Evolutionary conservation across 2,888 invertebrate genomes (phyloP), one percentile per base, ranked within the genome.

Genomic region (Epirrita christyi): DNA sequence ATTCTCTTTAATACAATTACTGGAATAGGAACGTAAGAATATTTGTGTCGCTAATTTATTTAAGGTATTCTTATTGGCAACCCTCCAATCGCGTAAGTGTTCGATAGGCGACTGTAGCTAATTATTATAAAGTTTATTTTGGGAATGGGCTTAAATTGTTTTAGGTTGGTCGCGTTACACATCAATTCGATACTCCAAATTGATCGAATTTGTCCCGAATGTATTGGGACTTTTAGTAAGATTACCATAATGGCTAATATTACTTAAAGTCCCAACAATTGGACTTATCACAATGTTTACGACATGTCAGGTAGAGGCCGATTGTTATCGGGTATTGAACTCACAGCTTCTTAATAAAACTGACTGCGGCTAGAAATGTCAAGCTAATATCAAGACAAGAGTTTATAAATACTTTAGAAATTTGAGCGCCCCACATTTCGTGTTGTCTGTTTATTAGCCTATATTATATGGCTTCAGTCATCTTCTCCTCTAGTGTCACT

Each of bases 111-210:
- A 63, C 59, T 52, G 55, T 44, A 42, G 57, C 55, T 58, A 60
- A 67, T 58, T 59, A 62, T 38, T 57, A 55, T 58, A 54, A 56
- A 52, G 57, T 54, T 51, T 63, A 61, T 58, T 57, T 58, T 63
- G 5, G 48, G 57, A 44, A 50, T 36, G 29, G 21, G 38, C 55
- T 42, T 45, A 60, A 55, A 55, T 55, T 15, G 43, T 40, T 43
- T 0, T 11, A 6, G 29, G 27, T 13, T 42, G 13, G 38, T 14
- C 13, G 38, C 45, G 29, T 28, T 40, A 11, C 36, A 15, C 42
- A 56, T 28, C 34, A 49, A 42, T 11, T 8, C 10, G 34, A 9
- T 9, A 6, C 14, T 15, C n/a, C 15, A n/a, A 21, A 27, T 32
- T 41, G 41, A n/a, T 41, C 41, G 14, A 47, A 14, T 27, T 29